A percentile compares a stretch with the other conserved stretches of the same genome.
These are phyloP conservation scores for Mechanitis mazaeus DNA, from an alignment of 2,888 invertebrate species.

Conservation along the genomic window DNA sequence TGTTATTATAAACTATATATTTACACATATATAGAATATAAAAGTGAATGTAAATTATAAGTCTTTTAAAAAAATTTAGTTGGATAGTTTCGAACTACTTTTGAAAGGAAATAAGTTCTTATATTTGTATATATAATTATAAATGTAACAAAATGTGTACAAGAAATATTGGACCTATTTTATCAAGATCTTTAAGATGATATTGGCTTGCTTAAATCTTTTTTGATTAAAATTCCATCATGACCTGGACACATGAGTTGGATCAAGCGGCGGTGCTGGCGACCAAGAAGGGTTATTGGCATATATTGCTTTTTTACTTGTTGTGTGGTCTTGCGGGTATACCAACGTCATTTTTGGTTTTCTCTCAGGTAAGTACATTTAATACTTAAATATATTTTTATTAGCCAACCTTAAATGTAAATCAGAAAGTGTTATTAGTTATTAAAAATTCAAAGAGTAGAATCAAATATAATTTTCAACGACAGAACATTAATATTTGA, in stretches of 20 bases:
- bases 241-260: conserved; percentile 66
- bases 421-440: not conserved
- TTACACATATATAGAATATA: no score
- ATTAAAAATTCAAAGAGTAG: not conserved
- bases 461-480: no score
- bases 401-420: not conserved
- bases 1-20: no score
- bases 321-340: conserved; percentile 80
- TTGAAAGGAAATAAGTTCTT: not conserved
- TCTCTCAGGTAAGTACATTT: conserved; percentile 74
- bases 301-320: conserved; percentile 78
- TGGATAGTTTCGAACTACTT: no score
- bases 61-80: no score
- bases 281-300: conserved; percentile 80
- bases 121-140: not conserved
- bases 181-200: conserved; percentile 9
- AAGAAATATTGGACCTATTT: not conserved
- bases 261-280: conserved; percentile 78
- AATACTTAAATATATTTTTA: not conserved
- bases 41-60: no score
- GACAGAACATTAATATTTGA: no score
- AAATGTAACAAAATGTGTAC: not conserved
- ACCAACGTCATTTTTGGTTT: conserved; percentile 80
- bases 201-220: conserved; percentile 1
- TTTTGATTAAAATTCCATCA: conserved; percentile 20